These are phyloP conservation scores for Pithys albifrons DNA, from an alignment of 2,113 vertebrate genomes.

Conservation along the genomic window DNA sequence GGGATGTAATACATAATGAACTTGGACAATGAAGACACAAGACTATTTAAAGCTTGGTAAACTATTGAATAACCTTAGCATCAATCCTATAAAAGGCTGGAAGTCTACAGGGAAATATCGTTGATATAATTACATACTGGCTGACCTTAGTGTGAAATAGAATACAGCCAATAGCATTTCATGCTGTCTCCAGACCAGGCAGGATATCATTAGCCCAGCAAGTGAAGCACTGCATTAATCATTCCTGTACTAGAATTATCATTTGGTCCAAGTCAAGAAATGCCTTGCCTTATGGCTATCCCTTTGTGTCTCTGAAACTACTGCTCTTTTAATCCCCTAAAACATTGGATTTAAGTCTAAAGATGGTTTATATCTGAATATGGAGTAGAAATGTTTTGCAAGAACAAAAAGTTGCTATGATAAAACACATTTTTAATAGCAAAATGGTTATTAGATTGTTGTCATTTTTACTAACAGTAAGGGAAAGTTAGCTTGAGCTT, in stretches of 20 bases:
- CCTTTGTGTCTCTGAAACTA: not conserved
- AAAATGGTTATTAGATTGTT: not conserved
- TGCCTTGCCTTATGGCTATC: not conserved
- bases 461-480: not conserved
- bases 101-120: constrained; percentile 29
- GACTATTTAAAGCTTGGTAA: constrained; percentile 38
- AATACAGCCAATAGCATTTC: constrained; percentile 7
- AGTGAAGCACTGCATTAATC: constrained; percentile 17
- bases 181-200: not conserved
- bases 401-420: not conserved
- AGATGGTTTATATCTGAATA: not conserved
- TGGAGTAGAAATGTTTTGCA: not conserved
- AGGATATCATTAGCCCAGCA: constrained; percentile 7
- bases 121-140: constrained; percentile 30
- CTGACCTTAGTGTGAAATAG: constrained; percentile 43
- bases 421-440: not conserved
- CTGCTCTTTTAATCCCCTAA: not conserved
- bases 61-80: constrained; percentile 36
- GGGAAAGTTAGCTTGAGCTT: not conserved
- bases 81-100: constrained; percentile 15
- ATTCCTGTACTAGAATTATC: constrained; percentile 2
- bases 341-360: not conserved
- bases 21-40: constrained; percentile 12
- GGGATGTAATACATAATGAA: constrained; percentile 12
- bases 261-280: constrained; percentile 12